Conservation (phyloP, 2,113 vertebrate genomes). For the Ammodramus savannarum region DNA sequence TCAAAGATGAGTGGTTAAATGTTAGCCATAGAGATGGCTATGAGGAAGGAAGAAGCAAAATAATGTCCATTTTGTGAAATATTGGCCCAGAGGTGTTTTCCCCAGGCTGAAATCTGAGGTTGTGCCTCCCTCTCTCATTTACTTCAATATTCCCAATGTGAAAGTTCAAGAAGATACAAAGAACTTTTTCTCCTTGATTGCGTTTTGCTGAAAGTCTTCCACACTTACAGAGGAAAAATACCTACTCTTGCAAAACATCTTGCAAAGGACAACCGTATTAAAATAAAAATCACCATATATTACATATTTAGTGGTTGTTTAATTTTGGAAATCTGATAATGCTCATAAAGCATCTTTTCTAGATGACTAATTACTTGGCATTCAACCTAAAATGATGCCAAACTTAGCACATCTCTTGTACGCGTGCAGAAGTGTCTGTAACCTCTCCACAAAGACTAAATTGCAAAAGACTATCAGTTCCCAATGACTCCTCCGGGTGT, state of each 20-base stretch:
- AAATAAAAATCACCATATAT: constrained; percentile 27
- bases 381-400: constrained; percentile 59
- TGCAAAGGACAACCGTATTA: constrained; percentile 10
- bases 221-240: not conserved
- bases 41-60: not conserved
- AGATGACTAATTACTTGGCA: constrained; percentile 57
- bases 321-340: constrained; percentile 62
- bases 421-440: constrained; percentile 18
- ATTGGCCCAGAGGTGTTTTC: not conserved
- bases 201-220: not conserved
- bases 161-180: not conserved
- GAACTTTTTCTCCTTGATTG: not conserved
- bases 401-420: constrained; percentile 56
- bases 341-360: constrained; percentile 57
- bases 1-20: not conserved
- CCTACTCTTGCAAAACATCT: constrained; percentile 19
- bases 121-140: not conserved
- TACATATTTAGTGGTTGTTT: constrained; percentile 41
- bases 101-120: not conserved
- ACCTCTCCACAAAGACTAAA: constrained; percentile 1
- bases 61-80: not conserved
- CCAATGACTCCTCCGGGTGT: not conserved
- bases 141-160: not conserved
- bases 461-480: not conserved
- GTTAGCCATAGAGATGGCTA: not conserved